These are phyloP conservation scores for Gobiocypris rarus DNA, from an alignment of 2,113 vertebrate genomes.

Conservation along the genomic window DNA sequence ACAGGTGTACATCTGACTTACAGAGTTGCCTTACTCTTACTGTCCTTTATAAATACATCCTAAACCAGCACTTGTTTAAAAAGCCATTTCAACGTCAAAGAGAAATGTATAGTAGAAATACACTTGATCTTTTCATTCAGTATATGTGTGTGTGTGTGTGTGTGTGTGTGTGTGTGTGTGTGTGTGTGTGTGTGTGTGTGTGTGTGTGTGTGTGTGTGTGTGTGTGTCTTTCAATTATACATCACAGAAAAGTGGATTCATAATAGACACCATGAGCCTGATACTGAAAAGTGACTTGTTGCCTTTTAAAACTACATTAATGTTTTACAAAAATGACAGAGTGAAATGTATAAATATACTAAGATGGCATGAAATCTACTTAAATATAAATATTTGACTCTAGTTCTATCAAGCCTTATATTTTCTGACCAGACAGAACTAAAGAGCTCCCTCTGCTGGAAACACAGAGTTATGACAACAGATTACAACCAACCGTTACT, in stretches of 20 bases:
- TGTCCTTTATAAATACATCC: not conserved
- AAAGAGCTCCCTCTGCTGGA: slow-evolving; percentile 46
- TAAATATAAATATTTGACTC: not conserved
- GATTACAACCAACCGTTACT: not conserved
- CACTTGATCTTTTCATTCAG: not conserved
- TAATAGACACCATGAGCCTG: not conserved
- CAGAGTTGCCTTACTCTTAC: not conserved
- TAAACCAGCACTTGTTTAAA: not conserved
- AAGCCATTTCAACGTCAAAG: not conserved
- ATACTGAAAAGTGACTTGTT: not conserved
- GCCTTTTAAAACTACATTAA: not conserved
- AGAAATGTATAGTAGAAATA: not conserved
- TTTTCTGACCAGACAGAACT: slow-evolving; percentile 26
- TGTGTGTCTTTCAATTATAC: too few relatives aligned
- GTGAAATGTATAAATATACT: not conserved
- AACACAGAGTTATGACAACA: not conserved
- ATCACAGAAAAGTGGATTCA: not conserved
- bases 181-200: too few relatives aligned
- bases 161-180: too few relatives aligned
- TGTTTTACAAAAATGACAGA: not conserved
- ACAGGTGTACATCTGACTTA: slow-evolving; percentile 26
- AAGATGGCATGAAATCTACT: not conserved
- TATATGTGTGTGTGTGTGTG: not conserved
- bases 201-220: too few relatives aligned
- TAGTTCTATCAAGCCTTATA: not conserved